Evolutionary conservation across 2,797 vertebrate species (phyloP), one percentile per base, ranked within the genome.

Genomic region (Adelosebastes latens): DNA sequence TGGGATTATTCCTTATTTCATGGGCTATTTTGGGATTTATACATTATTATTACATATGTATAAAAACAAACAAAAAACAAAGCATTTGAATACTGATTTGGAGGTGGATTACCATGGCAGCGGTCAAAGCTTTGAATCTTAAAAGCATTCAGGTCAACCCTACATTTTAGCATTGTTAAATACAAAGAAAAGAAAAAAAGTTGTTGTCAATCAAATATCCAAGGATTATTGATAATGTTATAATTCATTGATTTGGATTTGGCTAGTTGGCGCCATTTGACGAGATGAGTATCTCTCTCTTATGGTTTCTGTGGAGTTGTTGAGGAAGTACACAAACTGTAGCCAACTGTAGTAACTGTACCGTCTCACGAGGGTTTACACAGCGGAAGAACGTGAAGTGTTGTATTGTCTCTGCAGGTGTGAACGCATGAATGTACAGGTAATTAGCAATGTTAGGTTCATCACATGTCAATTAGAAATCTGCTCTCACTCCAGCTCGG

Each of bases 251-350:
- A 63, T 58, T 39, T 52, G 14, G 18, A 16, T 32, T 42, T 11
- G 9, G 65, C 25, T 66, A n/a, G 34, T 22, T 32, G 32, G 27
- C 7, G 0, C 58, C 18, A 22, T 60, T 31, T 72, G 0, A 5
- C 14, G 24, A 42, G 39, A 42, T 42, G 20, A 49, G 27, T 66
- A 6, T 32, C 5, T 58, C 11, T 29, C n/a, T 56, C 29, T 31
- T 1, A 46, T 52, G 13, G 36, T 85, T 82, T 76, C 27, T 62
- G 8, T 59, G 7, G 20, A 66, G 39, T 70, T 80, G 25, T 80
- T 68, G 24, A 56, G 36, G 53, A 81, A 64, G 14, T 46, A 25
- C 8, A 7, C 14, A 20, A 74, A 75, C 31, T 62, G 49, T 64
- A 4, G 46, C 75, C 39, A 82, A 49, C 53, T 75, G 36, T 60